Evolutionary conservation across 2,113 vertebrate species (phyloP).

Genomic region (Phyllopteryx taeniolatus): DNA sequence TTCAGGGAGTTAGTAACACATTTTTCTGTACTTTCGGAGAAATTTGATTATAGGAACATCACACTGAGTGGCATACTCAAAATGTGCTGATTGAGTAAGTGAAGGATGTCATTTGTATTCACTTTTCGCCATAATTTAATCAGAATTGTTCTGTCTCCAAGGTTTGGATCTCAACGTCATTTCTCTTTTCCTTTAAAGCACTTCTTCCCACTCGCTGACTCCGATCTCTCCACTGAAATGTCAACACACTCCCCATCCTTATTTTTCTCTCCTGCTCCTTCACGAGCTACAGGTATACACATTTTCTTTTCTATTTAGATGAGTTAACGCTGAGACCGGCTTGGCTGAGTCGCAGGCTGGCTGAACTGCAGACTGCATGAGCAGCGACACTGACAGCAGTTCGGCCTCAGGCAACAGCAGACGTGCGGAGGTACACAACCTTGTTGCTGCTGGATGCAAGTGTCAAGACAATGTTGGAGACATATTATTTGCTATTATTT

Average conservation of each 20-base stretch:
- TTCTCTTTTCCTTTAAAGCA: constrained; percentile 3
- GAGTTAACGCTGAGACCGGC: constrained; percentile 28
- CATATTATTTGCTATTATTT: background rate
- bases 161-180: constrained; percentile 7
- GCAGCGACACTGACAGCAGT: constrained; percentile 40
- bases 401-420: constrained; percentile 22
- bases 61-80: constrained; percentile 23
- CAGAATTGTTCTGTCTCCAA: background rate
- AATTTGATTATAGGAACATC: constrained; percentile 38
- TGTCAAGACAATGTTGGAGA: background rate
- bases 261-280: constrained; percentile 9
- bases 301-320: constrained; percentile 41
- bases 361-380: constrained; percentile 33
- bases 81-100: constrained; percentile 24
- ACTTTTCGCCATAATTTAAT: background rate
- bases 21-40: constrained; percentile 39
- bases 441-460: background rate
- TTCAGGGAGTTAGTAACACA: constrained; percentile 45
- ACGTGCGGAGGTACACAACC: constrained; percentile 15
- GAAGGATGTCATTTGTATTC: constrained; percentile 1
- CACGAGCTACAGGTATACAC: constrained; percentile 22
- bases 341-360: constrained; percentile 30
- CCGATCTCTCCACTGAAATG: constrained; percentile 5
- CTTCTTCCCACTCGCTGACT: constrained; percentile 14
- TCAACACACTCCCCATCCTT: background rate